Conservation (phyloP, 2,797 vertebrate genomes). For the Manis javanica region DNA sequence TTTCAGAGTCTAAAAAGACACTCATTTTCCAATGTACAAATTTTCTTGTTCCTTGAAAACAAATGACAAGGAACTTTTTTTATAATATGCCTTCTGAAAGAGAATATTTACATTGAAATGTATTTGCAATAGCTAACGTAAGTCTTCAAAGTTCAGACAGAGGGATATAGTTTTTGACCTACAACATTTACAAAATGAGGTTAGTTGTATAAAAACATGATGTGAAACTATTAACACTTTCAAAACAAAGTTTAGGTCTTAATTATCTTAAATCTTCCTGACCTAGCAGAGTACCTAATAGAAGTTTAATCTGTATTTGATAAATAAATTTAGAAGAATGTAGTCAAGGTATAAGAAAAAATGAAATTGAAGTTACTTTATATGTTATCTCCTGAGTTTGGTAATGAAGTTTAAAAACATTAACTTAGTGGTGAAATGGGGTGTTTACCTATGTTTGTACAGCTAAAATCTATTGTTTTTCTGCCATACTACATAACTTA, state of each 20-base stretch:
- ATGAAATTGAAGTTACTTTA: background rate
- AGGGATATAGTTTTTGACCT: background rate
- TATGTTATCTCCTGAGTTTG: background rate
- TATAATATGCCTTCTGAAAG: background rate
- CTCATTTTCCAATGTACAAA: background rate
- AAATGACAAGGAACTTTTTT: background rate
- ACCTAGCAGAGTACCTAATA: background rate
- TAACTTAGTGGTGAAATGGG: background rate
- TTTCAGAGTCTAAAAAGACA: background rate
- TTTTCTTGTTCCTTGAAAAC: slow-evolving; percentile 23
- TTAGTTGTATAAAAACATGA: background rate
- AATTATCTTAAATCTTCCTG: background rate
- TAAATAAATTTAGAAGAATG: background rate
- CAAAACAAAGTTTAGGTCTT: background rate
- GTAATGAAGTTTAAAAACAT: background rate
- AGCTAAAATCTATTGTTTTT: background rate
- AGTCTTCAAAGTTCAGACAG: background rate
- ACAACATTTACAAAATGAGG: background rate
- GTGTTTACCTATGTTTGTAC: background rate
- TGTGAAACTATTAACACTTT: background rate
- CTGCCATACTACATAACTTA: background rate
- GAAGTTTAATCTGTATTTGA: background rate
- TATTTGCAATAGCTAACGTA: background rate
- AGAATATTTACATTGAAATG: background rate
- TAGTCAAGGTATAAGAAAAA: background rate